Base-by-base conservation (phyloP, 2,888 invertebrate genomes). In the Chrysolina haemoptera region DNA sequence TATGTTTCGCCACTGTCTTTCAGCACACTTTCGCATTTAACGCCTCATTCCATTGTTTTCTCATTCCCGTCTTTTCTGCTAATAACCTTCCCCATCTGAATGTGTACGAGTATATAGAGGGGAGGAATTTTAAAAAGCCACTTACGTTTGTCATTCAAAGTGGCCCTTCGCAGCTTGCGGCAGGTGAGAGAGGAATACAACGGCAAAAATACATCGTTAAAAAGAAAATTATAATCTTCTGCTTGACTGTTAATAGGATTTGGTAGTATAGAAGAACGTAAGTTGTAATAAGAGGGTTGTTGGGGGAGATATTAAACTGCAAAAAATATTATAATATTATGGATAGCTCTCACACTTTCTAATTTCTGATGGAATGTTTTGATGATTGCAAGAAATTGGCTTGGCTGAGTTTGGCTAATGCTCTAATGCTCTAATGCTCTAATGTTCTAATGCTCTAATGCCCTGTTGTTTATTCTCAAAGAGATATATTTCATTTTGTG, bases 41-140 rank as follows among this genome's bases (percentile, higher is more conserved):
- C 67, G 18, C 53, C 20, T 20, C 66, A 81, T 82, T 82, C 79
- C 75, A 81, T 82, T 81, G 80, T 84, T 84, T 84, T 83, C 82
- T 85, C 83, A 84, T 83, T 81, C 81, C 84, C 83, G 84, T 84
- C 83, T 82, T 84, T 82, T 80, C 84, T 67, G 82, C 83, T 85
- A 86, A 85, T 86, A 85, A 85, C 84, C 81, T 82, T 79, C 83
- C 81, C 50, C 66, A 79, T 79, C 82, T 82, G 78, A 84, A 81
- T 83, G 83, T 83, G 83, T 83, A 35, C 48, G 84, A 59, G 59
- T 80, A 83, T 81, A 84, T 80, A 81, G 75, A 82, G 82, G 84
- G 84, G 83, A 77, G 83, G 83, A 85, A 85, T 85, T 84, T 85
- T 84, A 84, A 86, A 86, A 85, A 85, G 85, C 84, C 84, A 84